These are phyloP conservation scores for Pseudoips prasinana DNA, from an alignment of 2,888 invertebrate genomes.

Conservation along the genomic window DNA sequence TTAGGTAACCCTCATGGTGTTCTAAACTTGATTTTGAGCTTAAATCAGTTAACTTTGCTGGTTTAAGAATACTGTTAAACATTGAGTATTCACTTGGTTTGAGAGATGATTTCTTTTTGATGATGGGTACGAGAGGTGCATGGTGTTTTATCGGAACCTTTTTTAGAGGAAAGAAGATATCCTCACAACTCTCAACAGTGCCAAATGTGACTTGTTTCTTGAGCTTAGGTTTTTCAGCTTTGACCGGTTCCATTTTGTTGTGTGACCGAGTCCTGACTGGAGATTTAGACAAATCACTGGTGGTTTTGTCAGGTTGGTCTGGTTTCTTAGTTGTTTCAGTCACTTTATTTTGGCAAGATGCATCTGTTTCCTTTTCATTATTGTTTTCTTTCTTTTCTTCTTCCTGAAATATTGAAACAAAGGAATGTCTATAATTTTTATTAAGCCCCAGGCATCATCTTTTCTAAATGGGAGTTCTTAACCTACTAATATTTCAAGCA, in stretches of 20 bases:
- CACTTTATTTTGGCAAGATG: constrained; percentile 53
- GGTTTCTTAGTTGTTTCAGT: constrained; percentile 43
- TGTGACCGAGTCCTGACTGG: constrained; percentile 75
- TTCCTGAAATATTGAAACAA: constrained; percentile 54
- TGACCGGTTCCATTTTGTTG: constrained; percentile 75
- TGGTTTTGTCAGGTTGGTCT: constrained; percentile 46
- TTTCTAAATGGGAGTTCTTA: too few species aligned
- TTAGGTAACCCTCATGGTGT: constrained; percentile 72
- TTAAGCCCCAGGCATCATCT: too few species aligned
- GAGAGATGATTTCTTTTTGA: constrained; percentile 83
- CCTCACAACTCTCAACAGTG: constrained; percentile 84
- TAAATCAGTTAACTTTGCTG: constrained; percentile 83
- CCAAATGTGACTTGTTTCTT: constrained; percentile 86
- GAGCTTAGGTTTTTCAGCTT: constrained; percentile 71
- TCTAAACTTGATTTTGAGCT: constrained; percentile 81
- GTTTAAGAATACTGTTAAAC: constrained; percentile 83
- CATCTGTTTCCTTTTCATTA: constrained; percentile 60
- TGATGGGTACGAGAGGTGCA: constrained; percentile 83
- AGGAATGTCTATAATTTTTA: too few species aligned
- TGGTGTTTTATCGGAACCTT: constrained; percentile 82
- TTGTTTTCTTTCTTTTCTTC: constrained; percentile 79
- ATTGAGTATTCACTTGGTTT: constrained; percentile 81
- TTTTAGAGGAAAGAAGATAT: constrained; percentile 79
- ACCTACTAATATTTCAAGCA: too few species aligned
- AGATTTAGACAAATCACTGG: constrained; percentile 59